Percentiles rank a stretch among this genome's conserved stretches.
These are phyloP conservation scores for Sinocyclocheilus maitianheensis DNA, from an alignment of 2,113 vertebrate genomes.

Conservation along the genomic window DNA sequence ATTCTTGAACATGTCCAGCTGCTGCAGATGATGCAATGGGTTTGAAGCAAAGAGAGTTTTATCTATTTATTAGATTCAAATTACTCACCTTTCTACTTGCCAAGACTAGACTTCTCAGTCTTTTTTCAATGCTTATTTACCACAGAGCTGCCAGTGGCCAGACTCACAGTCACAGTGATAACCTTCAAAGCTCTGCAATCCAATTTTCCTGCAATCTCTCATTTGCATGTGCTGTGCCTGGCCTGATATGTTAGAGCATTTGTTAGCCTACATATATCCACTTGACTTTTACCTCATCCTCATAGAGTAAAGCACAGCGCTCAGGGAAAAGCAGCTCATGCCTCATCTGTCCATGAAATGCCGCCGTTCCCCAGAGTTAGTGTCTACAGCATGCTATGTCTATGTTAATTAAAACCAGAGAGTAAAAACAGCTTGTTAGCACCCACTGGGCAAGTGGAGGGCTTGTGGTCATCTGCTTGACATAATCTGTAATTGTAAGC, in stretches of 20 bases:
- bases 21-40: background rate
- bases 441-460: conserved; percentile 1
- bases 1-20: background rate
- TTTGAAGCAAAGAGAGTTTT: background rate
- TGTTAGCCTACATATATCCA: conserved; percentile 50
- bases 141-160: conserved; percentile 12
- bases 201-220: conserved; percentile 42
- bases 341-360: conserved; percentile 17
- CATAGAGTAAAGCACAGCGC: conserved; percentile 17
- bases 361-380: conserved; percentile 22
- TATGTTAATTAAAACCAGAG: conserved; percentile 3
- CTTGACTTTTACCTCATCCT: conserved; percentile 50
- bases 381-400: background rate
- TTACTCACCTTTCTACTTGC: background rate
- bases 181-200: conserved; percentile 47
- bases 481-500: conserved; percentile 36
- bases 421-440: conserved; percentile 27
- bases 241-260: conserved; percentile 37
- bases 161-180: conserved; percentile 18
- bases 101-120: conserved; percentile 10
- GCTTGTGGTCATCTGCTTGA: conserved; percentile 11
- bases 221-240: conserved; percentile 50
- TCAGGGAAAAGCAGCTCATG: conserved; percentile 15
- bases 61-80: conserved; percentile 26
- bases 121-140: conserved; percentile 14